phyloP scores from a whole-genome alignment of 2,113 vertebrate species.

The Neodon shergylaensis region DNA sequence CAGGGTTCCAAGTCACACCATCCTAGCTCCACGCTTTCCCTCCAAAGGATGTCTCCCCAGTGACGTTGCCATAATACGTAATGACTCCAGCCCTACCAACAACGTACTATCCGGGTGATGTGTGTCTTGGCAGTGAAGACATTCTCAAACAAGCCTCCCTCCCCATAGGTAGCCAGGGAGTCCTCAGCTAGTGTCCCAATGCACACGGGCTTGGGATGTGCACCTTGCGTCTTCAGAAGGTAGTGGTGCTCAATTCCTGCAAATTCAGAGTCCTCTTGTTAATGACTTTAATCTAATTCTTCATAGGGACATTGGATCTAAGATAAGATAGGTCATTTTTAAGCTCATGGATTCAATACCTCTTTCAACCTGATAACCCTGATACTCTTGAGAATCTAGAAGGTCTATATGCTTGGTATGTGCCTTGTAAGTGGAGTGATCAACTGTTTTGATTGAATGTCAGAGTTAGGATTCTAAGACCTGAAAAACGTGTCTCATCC shows the following conservation, averaged over 20 bases:
- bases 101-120: not conserved
- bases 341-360: not conserved
- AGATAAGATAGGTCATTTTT: conserved; percentile 35
- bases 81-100: not conserved
- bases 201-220: not conserved
- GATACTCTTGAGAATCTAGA: not conserved
- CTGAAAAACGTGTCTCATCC: not conserved
- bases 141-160: not conserved
- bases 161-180: not conserved
- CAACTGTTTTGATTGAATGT: not conserved
- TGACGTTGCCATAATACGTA: not conserved
- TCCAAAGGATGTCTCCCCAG: not conserved
- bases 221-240: not conserved
- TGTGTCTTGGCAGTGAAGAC: not conserved
- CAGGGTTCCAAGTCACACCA: not conserved
- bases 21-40: not conserved
- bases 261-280: conserved; percentile 1
- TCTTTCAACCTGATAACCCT: conserved; percentile 6
- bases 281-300: conserved; percentile 27
- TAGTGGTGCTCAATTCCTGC: not conserved
- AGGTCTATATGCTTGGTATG: not conserved
- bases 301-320: conserved; percentile 1
- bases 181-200: not conserved
- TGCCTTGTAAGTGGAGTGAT: not conserved
- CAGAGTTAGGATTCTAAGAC: not conserved